Conservation (phyloP, 2,113 vertebrate species). For the Tauraco erythrolophus region DNA sequence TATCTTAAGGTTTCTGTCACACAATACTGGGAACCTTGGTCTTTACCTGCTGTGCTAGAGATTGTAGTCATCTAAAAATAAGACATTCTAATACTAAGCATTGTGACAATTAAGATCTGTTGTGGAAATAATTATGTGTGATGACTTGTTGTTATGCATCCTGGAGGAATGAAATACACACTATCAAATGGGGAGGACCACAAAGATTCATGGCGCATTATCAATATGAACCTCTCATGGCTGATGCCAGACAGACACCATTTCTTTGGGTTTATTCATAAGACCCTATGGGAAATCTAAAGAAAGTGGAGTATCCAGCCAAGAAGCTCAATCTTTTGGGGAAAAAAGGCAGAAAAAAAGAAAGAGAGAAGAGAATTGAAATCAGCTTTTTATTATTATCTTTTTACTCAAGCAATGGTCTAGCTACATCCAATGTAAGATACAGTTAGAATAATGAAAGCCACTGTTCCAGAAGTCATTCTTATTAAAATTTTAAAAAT, state of each 20-base stretch:
- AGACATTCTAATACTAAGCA: not conserved
- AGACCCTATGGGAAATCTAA: not conserved
- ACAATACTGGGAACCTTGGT: not conserved
- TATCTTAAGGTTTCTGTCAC: not conserved
- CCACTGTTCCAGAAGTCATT: not conserved
- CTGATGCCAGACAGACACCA: not conserved
- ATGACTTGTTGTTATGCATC: not conserved
- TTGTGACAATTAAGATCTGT: not conserved
- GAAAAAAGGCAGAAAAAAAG: not conserved
- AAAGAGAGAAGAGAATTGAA: not conserved
- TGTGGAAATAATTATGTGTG: not conserved
- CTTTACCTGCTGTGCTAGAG: not conserved
- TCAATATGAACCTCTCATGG: not conserved
- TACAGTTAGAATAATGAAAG: not conserved
- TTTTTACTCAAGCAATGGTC: not conserved
- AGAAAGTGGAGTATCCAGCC: not conserved
- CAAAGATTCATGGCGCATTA: not conserved
- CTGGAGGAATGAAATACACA: not conserved
- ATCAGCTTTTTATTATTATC: not conserved
- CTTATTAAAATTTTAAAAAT: not conserved
- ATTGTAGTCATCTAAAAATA: not conserved
- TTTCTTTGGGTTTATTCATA: not conserved
- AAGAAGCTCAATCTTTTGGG: not conserved
- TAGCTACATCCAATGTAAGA: not conserved
- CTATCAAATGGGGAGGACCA: not conserved